Evolutionary conservation across 2,888 invertebrate species (phyloP), one percentile per base, ranked within the genome.

Genomic region (Lithosia quadra): DNA sequence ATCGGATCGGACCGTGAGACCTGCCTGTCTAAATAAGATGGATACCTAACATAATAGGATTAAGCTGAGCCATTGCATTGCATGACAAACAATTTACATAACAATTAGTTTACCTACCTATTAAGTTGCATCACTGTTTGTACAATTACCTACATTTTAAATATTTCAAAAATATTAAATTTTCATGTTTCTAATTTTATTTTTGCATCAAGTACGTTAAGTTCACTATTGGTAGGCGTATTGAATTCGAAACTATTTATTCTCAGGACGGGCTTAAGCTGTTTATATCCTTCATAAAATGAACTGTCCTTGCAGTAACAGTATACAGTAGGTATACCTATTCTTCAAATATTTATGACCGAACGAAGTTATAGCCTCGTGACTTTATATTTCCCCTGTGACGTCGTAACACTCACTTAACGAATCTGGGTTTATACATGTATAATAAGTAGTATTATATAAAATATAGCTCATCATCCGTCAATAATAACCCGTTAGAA

Each of bases 11-110:
- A 34, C 21, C 53, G 15, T 55, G 13, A 55, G 8, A 55, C 13
- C 63, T 63, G 55, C 13, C 63, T 63, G 55, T 63, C 34, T 9
- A 55, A 55, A 55, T 22, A 55, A 55, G 55, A 63, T 63, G 22
- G 63, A 55, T 7, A n/a, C n/a, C n/a, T n/a, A 55, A 0, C 9
- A 63, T 34, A 55, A 55, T 55, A 36, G 63, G 33, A 28, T 49
- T 28, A 49, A 55, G 28, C 21, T 49, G 18, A n/a, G 1, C 24
- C 0, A 43, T 28, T 62, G 39, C 9, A 49, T 43, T 49, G 18
- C 22, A 60, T 60, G 22, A n/a, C 43, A 39, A 22, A 18, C 8
- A 24, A 28, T 21, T 0, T 43, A 43, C 18, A 43, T 15, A 24
- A 22, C 22, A 24, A 56, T 56, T 22, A 56, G 55, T 56, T 56